These are phyloP conservation scores for Gymnopithys bicolor DNA, from an alignment of 2,797 vertebrate species.

Conservation along the genomic window DNA sequence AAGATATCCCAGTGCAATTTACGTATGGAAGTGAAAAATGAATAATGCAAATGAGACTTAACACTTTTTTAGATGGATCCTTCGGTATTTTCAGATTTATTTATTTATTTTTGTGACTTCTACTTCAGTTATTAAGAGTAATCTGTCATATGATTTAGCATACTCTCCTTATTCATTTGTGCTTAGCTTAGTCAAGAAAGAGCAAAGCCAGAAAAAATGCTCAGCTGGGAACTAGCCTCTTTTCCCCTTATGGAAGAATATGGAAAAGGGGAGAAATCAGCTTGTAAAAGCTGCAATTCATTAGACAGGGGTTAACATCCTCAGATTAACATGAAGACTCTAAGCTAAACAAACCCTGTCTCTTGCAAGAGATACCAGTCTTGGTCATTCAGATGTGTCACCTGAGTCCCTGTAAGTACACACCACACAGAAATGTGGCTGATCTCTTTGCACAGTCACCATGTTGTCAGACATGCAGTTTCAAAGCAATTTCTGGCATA, in stretches of 20 bases:
- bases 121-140: neutral
- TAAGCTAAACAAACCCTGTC: neutral
- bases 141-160: neutral
- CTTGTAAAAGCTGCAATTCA: neutral
- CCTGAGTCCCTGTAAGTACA: accelerated
- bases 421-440: neutral
- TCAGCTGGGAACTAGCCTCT: neutral
- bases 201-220: neutral
- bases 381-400: neutral
- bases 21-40: neutral
- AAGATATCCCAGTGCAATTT: neutral
- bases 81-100: neutral
- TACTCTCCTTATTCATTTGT: neutral
- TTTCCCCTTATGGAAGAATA: neutral
- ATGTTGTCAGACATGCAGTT: neutral
- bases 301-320: neutral
- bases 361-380: neutral
- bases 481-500: neutral
- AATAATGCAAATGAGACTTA: neutral
- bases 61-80: neutral
- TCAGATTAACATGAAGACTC: neutral
- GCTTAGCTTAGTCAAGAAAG: neutral
- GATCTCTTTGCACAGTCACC: neutral
- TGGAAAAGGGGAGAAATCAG: neutral
- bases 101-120: neutral